Conservation (phyloP, 2,797 vertebrate species). For the Gouania willdenowi region DNA sequence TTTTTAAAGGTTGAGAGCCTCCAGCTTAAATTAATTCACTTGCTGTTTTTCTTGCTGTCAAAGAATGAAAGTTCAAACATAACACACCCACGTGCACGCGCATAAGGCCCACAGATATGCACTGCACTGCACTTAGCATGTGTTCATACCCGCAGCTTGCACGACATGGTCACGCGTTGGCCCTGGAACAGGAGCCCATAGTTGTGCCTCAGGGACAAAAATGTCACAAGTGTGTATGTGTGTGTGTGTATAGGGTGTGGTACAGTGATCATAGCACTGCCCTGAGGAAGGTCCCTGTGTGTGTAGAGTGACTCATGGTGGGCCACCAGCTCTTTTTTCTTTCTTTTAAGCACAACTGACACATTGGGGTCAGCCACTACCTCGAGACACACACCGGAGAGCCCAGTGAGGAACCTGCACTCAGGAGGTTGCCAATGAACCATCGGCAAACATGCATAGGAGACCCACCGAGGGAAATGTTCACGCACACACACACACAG, state of each 20-base stretch:
- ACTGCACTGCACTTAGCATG: background rate
- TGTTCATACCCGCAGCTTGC: conserved; percentile 20
- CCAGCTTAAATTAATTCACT: conserved; percentile 22
- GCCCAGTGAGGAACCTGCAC: conserved; percentile 21
- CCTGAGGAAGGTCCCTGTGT: conserved; percentile 17
- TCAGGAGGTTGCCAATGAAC: conserved; percentile 40
- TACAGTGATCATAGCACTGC: conserved; percentile 29
- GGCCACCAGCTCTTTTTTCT: conserved; percentile 46
- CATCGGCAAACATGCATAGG: conserved; percentile 24
- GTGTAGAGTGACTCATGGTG: conserved; percentile 44
- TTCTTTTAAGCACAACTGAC: conserved; percentile 64
- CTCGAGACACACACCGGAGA: conserved; percentile 57
- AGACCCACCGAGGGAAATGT: conserved; percentile 11
- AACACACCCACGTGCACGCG: conserved; percentile 10
- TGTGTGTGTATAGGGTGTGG: conserved; percentile 10
- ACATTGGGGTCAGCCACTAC: conserved; percentile 66
- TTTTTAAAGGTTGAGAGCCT: conserved; percentile 25
- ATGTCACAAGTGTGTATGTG: conserved; percentile 31
- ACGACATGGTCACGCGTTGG: conserved; percentile 16
- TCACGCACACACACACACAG: background rate
- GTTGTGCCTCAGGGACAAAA: conserved; percentile 43
- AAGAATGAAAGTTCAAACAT: conserved; percentile 18
- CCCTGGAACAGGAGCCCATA: conserved; percentile 31
- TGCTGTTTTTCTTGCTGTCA: conserved; percentile 13
- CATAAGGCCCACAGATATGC: conserved; percentile 6